A percentile compares a stretch with the other conserved stretches of the same genome.
Evolutionary conservation across 2,888 invertebrate species (phyloP).

Genomic region (Embidobia sp.): DNA sequence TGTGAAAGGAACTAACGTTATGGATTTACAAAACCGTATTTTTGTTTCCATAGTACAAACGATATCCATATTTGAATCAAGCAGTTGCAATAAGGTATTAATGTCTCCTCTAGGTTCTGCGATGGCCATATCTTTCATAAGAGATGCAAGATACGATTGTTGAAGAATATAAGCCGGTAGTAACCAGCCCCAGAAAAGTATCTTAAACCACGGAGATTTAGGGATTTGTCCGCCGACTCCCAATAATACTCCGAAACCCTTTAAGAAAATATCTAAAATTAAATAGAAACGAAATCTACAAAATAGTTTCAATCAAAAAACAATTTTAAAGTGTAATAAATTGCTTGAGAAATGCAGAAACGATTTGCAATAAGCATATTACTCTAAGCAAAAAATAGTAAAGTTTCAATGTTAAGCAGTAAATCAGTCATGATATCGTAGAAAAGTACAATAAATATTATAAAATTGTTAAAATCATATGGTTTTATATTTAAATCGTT

Average conservation of each 20-base stretch:
- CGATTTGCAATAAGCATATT: no score
- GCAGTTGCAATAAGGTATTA: conserved; percentile 39
- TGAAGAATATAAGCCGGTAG: conserved; percentile 58
- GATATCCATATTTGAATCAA: conserved; percentile 47
- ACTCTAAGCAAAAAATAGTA: no score
- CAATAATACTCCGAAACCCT: conserved; percentile 54
- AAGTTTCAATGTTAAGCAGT: no score
- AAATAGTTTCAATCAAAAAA: no score
- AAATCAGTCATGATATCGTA: no score
- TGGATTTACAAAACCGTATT: conserved; percentile 21
- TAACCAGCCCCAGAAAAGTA: conserved; percentile 60
- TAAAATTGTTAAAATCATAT: no score
- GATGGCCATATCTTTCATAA: conserved; percentile 56
- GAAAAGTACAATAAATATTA: no score
- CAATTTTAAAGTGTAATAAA: no score
- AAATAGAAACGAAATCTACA: no score
- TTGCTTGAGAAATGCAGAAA: no score
- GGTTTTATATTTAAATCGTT: no score
- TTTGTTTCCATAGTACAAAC: conserved; percentile 47
- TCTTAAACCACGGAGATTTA: conserved; percentile 36
- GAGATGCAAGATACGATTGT: conserved; percentile 53
- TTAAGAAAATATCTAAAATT: conserved; percentile 49
- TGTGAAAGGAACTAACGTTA: conserved; percentile 5
- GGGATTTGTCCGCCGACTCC: conserved; percentile 52
- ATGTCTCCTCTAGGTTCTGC: conserved; percentile 37